Conservation (phyloP, 1,140 invertebrate genomes). For the Trichonephila clavata region DNA sequence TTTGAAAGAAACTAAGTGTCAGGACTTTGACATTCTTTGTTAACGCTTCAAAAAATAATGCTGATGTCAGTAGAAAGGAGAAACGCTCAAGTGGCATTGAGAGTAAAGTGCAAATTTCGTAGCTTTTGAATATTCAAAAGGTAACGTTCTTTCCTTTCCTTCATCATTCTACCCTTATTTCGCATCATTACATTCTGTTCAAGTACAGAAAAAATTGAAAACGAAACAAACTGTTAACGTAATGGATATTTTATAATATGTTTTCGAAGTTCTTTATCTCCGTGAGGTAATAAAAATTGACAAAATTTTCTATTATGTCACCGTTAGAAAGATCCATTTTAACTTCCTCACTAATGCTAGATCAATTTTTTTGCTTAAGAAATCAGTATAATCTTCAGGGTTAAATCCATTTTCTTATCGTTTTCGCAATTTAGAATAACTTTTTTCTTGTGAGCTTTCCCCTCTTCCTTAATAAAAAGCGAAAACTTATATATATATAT, state of each 20-base stretch:
- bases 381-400: not conserved
- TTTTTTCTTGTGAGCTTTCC: not conserved
- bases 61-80: slow-evolving; percentile 59
- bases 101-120: slow-evolving; percentile 70
- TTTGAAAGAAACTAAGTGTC: slow-evolving; percentile 75
- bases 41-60: slow-evolving; percentile 75
- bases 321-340: not conserved
- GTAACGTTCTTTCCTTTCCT: slow-evolving; percentile 41
- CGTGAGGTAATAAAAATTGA: slow-evolving; percentile 33
- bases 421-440: not conserved
- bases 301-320: slow-evolving; percentile 4
- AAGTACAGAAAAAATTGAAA: slow-evolving; percentile 37
- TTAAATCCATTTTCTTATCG: not conserved
- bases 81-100: slow-evolving; percentile 60
- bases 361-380: slow-evolving; percentile 5
- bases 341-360: not conserved
- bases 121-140: slow-evolving; percentile 75
- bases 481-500: no score
- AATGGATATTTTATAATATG: slow-evolving; percentile 72
- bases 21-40: slow-evolving; percentile 74
- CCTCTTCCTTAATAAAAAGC: not conserved
- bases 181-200: slow-evolving; percentile 65
- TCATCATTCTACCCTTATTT: slow-evolving; percentile 68
- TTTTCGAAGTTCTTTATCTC: slow-evolving; percentile 6
- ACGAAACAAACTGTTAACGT: slow-evolving; percentile 61